phyloP scores from a whole-genome alignment of 1,140 invertebrate species.

The Galleria mellonella region DNA sequence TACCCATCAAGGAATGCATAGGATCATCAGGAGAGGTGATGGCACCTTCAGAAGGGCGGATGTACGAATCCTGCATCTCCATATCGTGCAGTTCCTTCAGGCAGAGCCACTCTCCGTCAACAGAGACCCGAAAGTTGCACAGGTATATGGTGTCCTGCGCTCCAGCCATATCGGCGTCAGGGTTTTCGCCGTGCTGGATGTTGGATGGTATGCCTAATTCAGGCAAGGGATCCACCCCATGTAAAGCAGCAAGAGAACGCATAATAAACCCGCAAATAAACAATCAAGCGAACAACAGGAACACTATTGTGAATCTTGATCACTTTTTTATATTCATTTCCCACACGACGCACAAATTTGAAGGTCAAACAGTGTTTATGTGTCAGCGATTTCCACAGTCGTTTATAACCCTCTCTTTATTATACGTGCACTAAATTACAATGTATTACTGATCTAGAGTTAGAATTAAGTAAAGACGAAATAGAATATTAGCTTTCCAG shows the following conservation, averaged over 20 bases:
- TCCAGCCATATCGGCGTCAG: conserved; percentile 81
- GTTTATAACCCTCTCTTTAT: no score
- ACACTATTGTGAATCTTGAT: conserved; percentile 46
- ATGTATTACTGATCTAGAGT: no score
- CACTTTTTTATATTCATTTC: conserved; percentile 45
- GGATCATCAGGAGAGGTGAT: conserved; percentile 75
- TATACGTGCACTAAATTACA: no score
- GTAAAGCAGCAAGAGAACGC: conserved; percentile 60
- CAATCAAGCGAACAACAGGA: conserved; percentile 55
- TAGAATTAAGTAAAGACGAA: no score
- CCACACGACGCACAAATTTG: conserved; percentile 12
- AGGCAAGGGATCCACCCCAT: conserved; percentile 61
- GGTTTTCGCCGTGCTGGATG: conserved; percentile 37
- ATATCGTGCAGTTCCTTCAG: conserved; percentile 94
- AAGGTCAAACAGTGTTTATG: conserved; percentile 14
- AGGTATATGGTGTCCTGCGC: conserved; percentile 97
- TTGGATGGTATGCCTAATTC: conserved; percentile 50
- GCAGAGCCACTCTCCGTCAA: conserved; percentile 98
- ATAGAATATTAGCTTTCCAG: conserved; percentile 43
- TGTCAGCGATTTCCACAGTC: no score
- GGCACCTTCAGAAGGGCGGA: conserved; percentile 71
- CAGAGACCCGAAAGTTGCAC: conserved; percentile 97
- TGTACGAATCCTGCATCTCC: conserved; percentile 83
- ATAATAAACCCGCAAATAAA: conserved; percentile 70
- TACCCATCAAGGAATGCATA: conserved; percentile 70